Base-by-base conservation (phyloP, 2,113 vertebrate genomes). In the Tetrao urogallus region DNA sequence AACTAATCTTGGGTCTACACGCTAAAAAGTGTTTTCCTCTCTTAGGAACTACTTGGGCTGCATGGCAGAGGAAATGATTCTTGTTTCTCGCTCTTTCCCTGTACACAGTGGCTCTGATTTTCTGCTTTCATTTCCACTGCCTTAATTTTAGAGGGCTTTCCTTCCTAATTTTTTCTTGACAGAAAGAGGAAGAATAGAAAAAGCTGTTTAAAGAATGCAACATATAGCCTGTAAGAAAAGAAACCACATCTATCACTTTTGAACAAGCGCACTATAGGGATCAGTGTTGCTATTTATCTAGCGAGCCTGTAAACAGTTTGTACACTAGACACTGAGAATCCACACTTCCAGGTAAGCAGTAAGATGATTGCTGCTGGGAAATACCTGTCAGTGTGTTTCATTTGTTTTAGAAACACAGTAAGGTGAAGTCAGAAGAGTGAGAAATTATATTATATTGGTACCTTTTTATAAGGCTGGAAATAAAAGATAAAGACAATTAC, bases 301-400 rank as follows among this genome's bases (percentile, higher is more conserved):
- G 79, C 80, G 91, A 74, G 42, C 6, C 72, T 83, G 57, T 36
- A 54, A 88, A 83, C 85, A 89, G 78, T 94, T 90, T 79, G 78
- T 74, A 42, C 52, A 56, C 48, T 57, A 45, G 65, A 61, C 66
- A 81, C 90, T 22, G 22, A 77, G 77, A 91, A 92, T 45, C 48
- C 42, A 77, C 52, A 65, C 75, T 82, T 88, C 69, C 2, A 1
- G 63, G 43, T 61, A 82, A 88, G 78, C 36, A 25, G 28, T 38
- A 50, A 70, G 40, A 56, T 79, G 72, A 19, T 48, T 90, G 76
- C 85, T 89, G 65, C 79, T 91, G 82, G 52, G 82, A 93, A 83
- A 72, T 24, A 80, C 43, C 61, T 89, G 91, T 88, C 75, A 88
- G 69, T 80, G 6, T 75, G 32, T 85, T 85, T 86, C 65, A 61